These are phyloP conservation scores for Tetrao urogallus DNA, from an alignment of 2,113 vertebrate genomes.

Conservation along the genomic window DNA sequence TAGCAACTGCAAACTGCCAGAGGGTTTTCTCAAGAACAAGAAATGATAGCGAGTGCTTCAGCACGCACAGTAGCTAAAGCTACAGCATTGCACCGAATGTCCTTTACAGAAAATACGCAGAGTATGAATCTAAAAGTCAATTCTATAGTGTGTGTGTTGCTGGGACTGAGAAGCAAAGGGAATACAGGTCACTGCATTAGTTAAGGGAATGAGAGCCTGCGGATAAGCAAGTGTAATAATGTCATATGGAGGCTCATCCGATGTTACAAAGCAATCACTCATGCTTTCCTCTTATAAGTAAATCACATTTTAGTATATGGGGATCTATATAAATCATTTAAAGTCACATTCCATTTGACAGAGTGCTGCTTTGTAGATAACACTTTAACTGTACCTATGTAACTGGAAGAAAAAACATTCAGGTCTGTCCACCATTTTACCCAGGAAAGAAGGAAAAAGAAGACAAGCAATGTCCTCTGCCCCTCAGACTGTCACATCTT, in stretches of 20 bases:
- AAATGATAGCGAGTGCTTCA: background rate
- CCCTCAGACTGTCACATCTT: background rate
- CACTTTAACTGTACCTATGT: rapidly evolving
- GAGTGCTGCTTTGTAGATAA: background rate
- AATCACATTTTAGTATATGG: background rate
- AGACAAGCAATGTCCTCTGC: background rate
- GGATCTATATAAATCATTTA: background rate
- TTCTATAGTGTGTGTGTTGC: background rate
- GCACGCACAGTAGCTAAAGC: background rate
- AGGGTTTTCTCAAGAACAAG: slow-evolving; percentile 30
- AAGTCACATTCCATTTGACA: background rate
- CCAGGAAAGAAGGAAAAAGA: background rate
- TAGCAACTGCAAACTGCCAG: slow-evolving; percentile 45
- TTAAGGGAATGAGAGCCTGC: background rate
- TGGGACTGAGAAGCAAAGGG: background rate
- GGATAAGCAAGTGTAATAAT: background rate
- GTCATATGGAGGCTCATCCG: background rate
- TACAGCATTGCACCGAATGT: background rate
- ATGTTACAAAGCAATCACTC: background rate
- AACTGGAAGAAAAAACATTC: background rate
- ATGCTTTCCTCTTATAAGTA: background rate
- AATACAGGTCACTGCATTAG: background rate
- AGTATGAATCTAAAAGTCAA: background rate
- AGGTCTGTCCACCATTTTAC: background rate
- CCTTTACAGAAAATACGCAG: background rate